Evolutionary conservation across 2,113 vertebrate genomes (phyloP).

Genomic region (Corythoichthys haematopterus): DNA sequence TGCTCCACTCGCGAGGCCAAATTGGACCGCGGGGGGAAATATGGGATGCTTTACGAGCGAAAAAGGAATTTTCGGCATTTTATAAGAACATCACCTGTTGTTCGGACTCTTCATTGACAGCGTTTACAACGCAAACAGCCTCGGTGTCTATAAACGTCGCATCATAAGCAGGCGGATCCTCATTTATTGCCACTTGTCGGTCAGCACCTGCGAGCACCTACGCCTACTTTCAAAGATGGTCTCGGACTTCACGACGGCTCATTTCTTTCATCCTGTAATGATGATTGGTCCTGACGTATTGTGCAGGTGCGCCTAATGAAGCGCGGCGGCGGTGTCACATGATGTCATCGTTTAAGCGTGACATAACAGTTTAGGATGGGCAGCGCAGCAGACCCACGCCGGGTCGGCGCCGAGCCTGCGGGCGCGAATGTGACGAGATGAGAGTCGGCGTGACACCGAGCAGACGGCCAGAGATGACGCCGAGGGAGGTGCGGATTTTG

Average conservation of each 20-base stretch:
- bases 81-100: not conserved
- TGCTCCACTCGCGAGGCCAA: not conserved
- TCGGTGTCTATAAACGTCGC: not conserved
- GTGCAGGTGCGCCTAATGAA: constrained; percentile 2
- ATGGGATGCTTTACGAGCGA: not conserved
- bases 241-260: constrained; percentile 73
- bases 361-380: not conserved
- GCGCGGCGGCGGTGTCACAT: not conserved
- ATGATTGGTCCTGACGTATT: not conserved
- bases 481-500: constrained; percentile 20
- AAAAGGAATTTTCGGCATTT: not conserved
- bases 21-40: not conserved
- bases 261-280: not conserved
- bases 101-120: not conserved
- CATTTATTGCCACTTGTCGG: not conserved
- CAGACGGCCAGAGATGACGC: constrained; percentile 38
- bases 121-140: not conserved
- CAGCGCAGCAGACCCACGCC: not conserved
- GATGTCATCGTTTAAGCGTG: not conserved
- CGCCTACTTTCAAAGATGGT: constrained; percentile 99
- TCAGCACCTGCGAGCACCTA: constrained; percentile 78
- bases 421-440: not conserved
- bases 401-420: not conserved
- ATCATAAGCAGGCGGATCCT: not conserved
- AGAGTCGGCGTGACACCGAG: constrained; percentile 27